Conservation (phyloP, 2,797 vertebrate species). For the Calcarius lapponicus region DNA sequence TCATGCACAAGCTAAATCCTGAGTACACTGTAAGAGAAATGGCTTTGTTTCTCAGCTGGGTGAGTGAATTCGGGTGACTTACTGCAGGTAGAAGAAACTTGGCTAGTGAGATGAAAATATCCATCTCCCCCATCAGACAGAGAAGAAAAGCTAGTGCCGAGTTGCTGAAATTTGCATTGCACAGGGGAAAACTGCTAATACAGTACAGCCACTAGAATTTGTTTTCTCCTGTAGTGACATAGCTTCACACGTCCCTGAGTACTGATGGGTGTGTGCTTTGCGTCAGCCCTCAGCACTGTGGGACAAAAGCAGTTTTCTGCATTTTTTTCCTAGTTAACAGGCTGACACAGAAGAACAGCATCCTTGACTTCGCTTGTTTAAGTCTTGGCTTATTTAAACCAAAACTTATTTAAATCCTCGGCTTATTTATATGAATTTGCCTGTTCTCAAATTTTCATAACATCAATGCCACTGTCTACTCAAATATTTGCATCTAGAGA, state of each 20-base stretch:
- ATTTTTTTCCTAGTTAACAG: neutral
- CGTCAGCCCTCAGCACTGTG: neutral
- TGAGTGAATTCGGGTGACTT: neutral
- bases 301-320: neutral
- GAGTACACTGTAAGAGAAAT: neutral
- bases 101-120: neutral
- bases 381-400: neutral
- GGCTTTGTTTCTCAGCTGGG: neutral
- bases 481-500: neutral
- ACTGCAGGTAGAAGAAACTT: neutral
- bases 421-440: neutral
- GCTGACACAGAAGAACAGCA: neutral
- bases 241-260: neutral
- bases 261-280: neutral
- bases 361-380: neutral
- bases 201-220: neutral
- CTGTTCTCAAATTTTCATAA: slow-evolving; percentile 13
- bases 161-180: neutral
- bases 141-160: neutral
- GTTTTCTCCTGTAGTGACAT: neutral
- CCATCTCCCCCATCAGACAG: neutral
- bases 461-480: slow-evolving; percentile 2
- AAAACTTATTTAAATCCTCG: neutral
- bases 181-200: neutral
- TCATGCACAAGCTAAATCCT: neutral